Evolutionary conservation across 2,888 invertebrate species (phyloP), one percentile per base, ranked within the genome.

Genomic region (Nephrotoma guestfalica): DNA sequence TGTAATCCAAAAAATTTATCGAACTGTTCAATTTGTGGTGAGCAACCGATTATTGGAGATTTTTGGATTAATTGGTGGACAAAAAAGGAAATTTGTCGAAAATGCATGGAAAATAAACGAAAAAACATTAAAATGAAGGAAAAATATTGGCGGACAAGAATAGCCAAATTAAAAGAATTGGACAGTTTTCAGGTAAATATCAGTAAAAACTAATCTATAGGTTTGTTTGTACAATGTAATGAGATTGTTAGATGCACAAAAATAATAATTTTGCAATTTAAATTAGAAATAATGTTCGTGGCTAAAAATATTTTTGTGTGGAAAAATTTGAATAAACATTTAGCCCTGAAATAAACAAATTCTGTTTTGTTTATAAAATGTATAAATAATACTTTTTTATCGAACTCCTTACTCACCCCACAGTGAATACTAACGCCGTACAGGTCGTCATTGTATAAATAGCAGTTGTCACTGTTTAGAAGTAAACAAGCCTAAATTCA

Each of bases 11-110:
- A 43, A 0, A 90, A 91, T 71, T 86, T 45, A 2, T 88, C 89
- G 0, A 88, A 88, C 40, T 91, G 91, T 86, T 41, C 87, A 11
- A 88, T 88, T n/a, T 91, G 91, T 84, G 89, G 89, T 6, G 87
- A 88, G 86, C 87, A 86, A 0, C 91, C 91, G 0, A 45, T 88
- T 87, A 9, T 85, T 51, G 94, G 94, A 1, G 94, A 94, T 89
- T 94, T 94, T 88, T 94, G 93, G 92, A 93, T 93, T 87, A 93
- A 91, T 88, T 93, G 88, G 7, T 47, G 85, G 51, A 88, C 87
- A 6, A 89, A 90, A 86, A 88, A 89, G 88, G 90, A 91, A 57
- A 89, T 91, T 87, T 91, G 91, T 86, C 88, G 91, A 0, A 86
- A 41, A 0, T 91, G 91, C 86, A 90, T 90, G 90, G 87, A 51